Conservation (phyloP, 2,888 invertebrate species). For the Netelia melanura region DNA sequence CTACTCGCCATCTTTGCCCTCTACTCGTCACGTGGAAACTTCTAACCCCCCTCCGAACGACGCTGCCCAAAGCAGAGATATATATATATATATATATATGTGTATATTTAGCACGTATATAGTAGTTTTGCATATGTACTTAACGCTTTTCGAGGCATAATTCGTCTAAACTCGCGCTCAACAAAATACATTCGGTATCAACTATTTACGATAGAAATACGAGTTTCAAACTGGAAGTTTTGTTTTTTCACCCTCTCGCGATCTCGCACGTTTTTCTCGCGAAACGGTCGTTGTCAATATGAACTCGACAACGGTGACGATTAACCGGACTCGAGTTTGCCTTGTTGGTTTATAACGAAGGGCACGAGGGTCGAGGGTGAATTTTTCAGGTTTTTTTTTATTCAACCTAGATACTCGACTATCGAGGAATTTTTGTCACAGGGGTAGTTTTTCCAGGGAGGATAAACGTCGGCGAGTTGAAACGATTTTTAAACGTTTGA, state of each 20-base stretch:
- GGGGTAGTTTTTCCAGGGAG: no score
- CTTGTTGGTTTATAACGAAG: no score
- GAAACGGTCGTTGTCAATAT: no score
- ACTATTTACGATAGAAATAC: neutral
- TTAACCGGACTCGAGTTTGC: no score
- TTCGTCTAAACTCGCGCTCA: neutral
- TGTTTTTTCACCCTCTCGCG: neutral
- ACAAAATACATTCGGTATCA: neutral
- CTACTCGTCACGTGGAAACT: constrained; percentile 50
- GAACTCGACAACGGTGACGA: no score
- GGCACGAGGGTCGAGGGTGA: no score
- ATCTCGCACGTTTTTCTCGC: no score
- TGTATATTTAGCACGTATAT: constrained; percentile 29
- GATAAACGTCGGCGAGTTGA: no score
- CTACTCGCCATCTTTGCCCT: neutral
- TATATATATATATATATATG: constrained; percentile 17
- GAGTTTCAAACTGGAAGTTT: neutral
- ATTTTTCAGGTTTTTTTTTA: no score
- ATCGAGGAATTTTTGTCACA: no score
- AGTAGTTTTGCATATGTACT: constrained; percentile 11
- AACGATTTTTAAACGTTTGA: no score
- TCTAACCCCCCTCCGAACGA: constrained; percentile 24
- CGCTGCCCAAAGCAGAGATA: constrained; percentile 8
- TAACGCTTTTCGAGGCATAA: constrained; percentile 18
- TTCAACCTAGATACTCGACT: no score